Base-by-base conservation (phyloP, 1,140 invertebrate genomes). In the Epicauta chinensis region DNA sequence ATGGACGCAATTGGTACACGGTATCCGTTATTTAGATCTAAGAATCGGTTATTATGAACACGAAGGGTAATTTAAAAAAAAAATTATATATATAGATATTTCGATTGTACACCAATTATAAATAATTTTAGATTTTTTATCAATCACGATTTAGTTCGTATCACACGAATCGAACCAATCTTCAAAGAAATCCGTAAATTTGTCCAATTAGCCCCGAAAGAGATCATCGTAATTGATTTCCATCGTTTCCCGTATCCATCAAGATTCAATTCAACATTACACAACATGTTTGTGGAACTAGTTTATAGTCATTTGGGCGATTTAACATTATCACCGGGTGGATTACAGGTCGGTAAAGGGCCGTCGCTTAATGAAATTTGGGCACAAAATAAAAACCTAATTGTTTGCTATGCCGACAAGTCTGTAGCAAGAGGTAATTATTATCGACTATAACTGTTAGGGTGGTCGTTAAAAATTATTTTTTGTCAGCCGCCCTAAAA, bases 11-110 rank as follows among this genome's bases (percentile, higher is more conserved):
- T 72, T 91, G 7, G 79, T 87, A 0, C 82, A 87, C 62, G 87
- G 87, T 15, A 81, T 88, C 61, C 74, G 87, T 59, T 89, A 88
- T 64, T 71, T 91, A 13, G 87, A 91, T 69, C 75, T 91, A 15
- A 80, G 86, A 50, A 73, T 85, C 43, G 81, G 82, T 60, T 81
- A 82, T 66, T 69, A 68, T 46, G 58, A 53, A 46, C 43, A 54
- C 30, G 62, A 64, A 37, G 58, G 58, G 60, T 62, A 46, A 29
- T 34, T n/a, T n/a, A n/a, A n/a, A n/a, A n/a, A n/a, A n/a, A n/a
- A n/a, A n/a, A n/a, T n/a, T n/a, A n/a, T n/a, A n/a, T n/a, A n/a
- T n/a, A n/a, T n/a, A n/a, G n/a, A n/a, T n/a, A n/a, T n/a, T n/a
- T n/a, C n/a, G n/a, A n/a, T n/a, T n/a, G n/a, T n/a, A n/a, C n/a